Evolutionary conservation across 2,797 vertebrate species (phyloP), one percentile per base, ranked within the genome.

Genomic region (Basileuterus tristriatus): DNA sequence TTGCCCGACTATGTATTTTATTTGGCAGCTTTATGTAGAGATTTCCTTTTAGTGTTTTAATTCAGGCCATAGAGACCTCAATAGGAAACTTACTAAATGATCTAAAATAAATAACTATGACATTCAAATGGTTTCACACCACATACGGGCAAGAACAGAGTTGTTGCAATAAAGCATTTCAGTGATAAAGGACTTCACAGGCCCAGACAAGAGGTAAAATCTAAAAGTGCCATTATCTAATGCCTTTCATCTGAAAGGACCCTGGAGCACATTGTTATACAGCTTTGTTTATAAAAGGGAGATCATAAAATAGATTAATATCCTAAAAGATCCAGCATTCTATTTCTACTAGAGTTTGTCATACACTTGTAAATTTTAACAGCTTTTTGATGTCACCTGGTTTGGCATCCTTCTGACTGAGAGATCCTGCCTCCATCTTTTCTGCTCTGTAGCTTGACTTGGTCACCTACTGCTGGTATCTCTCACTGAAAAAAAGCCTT

Each of bases 161-260:
- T 22, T 83, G 49, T 24, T 86, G 60, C 47, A 90, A 87, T 70
- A 90, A 76, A 72, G 24, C 22, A 79, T 67, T 96, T 76, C 65
- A 64, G 44, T 84, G 82, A 83, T 84, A 88, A 96, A 95, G 0
- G 2, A 91, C 88, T 86, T 81, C 87, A 83, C 52, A 69, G 67
- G 64, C 83, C 43, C 74, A 87, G 93, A 90, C 85, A 85, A 89
- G 77, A 92, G 56, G 74, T 64, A 96, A 94, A 88, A 96, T 76
- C 46, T 79, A 92, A 88, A 93, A 82, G 69, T 2, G 1, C 55
- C 83, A 64, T 86, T 90, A 93, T 70, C 91, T 79, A 86, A 81
- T 72, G 67, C n/a, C 34, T 76, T 94, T 88, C 70, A 93, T 90
- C 72, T 78, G 44, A 91, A 92, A 89, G 59, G 24, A 89, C 67